phyloP scores from a whole-genome alignment of 2,113 vertebrate genomes.

The Paramisgurnus dabryanus region DNA sequence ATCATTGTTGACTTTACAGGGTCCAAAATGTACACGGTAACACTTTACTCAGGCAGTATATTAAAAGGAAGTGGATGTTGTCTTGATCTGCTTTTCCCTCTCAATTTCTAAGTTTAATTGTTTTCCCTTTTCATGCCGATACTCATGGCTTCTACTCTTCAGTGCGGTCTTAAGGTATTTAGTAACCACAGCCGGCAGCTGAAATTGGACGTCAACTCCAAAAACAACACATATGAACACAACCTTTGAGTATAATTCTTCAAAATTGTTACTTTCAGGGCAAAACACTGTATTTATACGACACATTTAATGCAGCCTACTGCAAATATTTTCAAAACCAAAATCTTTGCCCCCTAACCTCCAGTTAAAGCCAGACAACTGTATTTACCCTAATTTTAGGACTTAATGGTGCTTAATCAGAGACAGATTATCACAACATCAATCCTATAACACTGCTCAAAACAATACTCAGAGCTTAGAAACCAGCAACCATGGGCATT shows the following conservation, averaged over 20 bases:
- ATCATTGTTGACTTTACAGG: slow-evolving; percentile 54
- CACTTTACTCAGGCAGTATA: slow-evolving; percentile 22
- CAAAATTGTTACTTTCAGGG: background rate
- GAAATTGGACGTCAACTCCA: slow-evolving; percentile 11
- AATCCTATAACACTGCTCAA: slow-evolving; percentile 49
- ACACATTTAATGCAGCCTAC: background rate
- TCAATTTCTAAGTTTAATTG: background rate
- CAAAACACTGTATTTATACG: background rate
- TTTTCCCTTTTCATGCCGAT: too few relatives aligned
- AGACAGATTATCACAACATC: slow-evolving; percentile 56
- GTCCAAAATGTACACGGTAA: slow-evolving; percentile 51
- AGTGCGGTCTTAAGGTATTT: slow-evolving; percentile 16
- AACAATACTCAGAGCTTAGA: slow-evolving; percentile 22
- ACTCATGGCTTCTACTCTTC: background rate
- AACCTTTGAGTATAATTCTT: slow-evolving; percentile 27
- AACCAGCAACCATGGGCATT: slow-evolving; percentile 27
- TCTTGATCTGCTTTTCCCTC: background rate
- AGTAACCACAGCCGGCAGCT: background rate
- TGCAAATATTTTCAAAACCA: slow-evolving; percentile 13
- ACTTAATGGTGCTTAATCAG: slow-evolving; percentile 56
- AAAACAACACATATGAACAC: slow-evolving; percentile 18
- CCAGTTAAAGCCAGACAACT: slow-evolving; percentile 17
- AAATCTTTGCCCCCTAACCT: background rate
- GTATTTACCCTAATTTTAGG: slow-evolving; percentile 19
- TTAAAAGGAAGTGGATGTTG: slow-evolving; percentile 12